Base-by-base conservation (phyloP, 2,113 vertebrate genomes). In the Etheostoma cragini region DNA sequence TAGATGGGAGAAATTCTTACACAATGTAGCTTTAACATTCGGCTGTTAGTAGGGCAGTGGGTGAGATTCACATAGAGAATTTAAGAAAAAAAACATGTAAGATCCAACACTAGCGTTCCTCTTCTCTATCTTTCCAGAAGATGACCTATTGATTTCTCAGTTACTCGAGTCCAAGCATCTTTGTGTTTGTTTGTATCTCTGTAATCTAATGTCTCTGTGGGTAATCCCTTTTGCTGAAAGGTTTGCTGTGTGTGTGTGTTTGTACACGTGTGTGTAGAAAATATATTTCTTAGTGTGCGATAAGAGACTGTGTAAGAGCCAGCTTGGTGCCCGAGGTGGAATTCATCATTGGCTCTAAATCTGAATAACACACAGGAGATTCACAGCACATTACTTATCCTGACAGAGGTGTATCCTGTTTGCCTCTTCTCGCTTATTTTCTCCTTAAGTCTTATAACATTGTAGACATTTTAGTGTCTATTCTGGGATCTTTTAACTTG, bases 311-410 rank as follows among this genome's bases (percentile, higher is more conserved):
- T 57, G 35, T 56, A 76, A 26, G 78, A 80, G 72, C 24, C 66
- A 65, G 69, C 75, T 73, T 62, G 57, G 42, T 65, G 69, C 70
- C 45, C 0, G 1, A 76, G 74, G 80, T 45, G 3, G 24, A 62
- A 72, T 79, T 88, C 82, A 76, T 82, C 66, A 78, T 52, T 58
- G 50, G 54, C 58, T 85, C 72, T 79, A 68, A 84, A 89, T 82
- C 82, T 87, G 24, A 66, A 35, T 71, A 76, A 56, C 57, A 72
- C 67, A 62, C 61, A 66, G 47, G 64, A 75, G 63, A 74, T 62
- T 66, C 47, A 45, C 35, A 17, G 72, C 16, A 72, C 50, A 69
- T 76, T 74, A 52, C 62, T 61, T 35, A 56, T 63, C 24, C 42
- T 66, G 38, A 57, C 57, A 58, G 54, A 76, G 46, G 35, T 19